Conservation (phyloP, 2,797 vertebrate species). For the Gymnoscopelus microlampas region DNA sequence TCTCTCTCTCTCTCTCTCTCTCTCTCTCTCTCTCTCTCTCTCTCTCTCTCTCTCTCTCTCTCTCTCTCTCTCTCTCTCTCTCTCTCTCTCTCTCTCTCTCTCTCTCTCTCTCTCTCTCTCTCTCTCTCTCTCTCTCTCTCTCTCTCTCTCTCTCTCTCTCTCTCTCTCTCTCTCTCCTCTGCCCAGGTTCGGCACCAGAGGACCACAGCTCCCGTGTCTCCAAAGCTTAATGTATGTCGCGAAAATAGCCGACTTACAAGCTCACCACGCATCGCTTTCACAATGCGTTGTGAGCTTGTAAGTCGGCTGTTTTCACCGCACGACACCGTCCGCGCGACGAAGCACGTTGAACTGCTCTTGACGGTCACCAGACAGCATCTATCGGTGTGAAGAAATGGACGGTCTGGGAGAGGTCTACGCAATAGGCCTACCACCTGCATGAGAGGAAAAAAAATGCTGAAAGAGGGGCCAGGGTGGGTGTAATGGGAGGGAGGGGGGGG, state of each 20-base stretch:
- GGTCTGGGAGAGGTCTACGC: not conserved
- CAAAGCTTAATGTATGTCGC: no score
- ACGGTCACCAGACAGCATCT: constrained; percentile 72
- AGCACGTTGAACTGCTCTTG: constrained; percentile 28
- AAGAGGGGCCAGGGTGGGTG: no score
- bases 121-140: constrained; percentile 38
- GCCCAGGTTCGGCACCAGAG: constrained; percentile 67
- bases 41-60: not conserved
- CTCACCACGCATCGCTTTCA: no score
- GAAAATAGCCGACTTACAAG: no score
- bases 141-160: constrained; percentile 9
- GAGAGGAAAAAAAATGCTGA: no score
- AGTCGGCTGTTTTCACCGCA: no score
- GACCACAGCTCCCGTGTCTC: constrained; percentile 39
- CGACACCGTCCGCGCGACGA: no score
- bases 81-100: constrained; percentile 49
- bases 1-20: constrained; percentile 18
- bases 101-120: constrained; percentile 50
- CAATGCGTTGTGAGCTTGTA: no score
- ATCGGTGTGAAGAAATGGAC: constrained; percentile 43
- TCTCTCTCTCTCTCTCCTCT: constrained; percentile 63
- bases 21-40: constrained; percentile 61
- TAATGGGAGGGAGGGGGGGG: no score
- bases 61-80: constrained; percentile 62
- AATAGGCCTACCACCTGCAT: no score